phyloP scores from a whole-genome alignment of 2,888 invertebrate genomes.

The Chaetogeoica ovagalla region DNA sequence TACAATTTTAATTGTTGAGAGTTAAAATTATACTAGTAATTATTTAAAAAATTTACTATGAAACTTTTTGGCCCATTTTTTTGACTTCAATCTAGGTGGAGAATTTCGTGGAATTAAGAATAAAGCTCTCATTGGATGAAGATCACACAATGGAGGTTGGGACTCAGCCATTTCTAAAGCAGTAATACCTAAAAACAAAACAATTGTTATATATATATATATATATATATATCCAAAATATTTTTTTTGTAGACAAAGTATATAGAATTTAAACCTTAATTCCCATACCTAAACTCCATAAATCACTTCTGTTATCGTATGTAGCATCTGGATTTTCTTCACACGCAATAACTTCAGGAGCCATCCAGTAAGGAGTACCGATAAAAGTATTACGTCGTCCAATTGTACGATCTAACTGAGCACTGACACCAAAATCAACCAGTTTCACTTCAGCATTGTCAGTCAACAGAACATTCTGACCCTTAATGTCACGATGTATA shows the following conservation, averaged over 20 bases:
- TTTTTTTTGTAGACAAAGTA: slow-evolving; percentile 7
- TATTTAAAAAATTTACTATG: slow-evolving; percentile 64
- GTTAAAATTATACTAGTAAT: background rate
- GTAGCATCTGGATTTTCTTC: slow-evolving; percentile 99
- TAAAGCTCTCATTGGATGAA: slow-evolving; percentile 98
- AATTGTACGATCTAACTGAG: slow-evolving; percentile 98
- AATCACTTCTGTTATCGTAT: slow-evolving; percentile 94
- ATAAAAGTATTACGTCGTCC: slow-evolving; percentile 99
- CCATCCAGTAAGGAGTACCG: slow-evolving; percentile 98
- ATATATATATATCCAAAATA: no score
- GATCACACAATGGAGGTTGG: slow-evolving; percentile 97
- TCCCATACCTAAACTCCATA: slow-evolving; percentile 62
- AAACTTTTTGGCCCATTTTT: slow-evolving; percentile 98
- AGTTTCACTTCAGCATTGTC: slow-evolving; percentile 99
- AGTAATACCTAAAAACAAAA: slow-evolving; percentile 78
- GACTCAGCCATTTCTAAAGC: slow-evolving; percentile 99
- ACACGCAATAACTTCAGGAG: slow-evolving; percentile 98
- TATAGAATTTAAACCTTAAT: background rate
- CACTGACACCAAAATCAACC: slow-evolving; percentile 99
- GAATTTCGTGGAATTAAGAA: slow-evolving; percentile 98
- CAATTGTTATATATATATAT: background rate
- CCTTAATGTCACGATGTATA: slow-evolving; percentile 99
- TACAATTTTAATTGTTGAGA: background rate
- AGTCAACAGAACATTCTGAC: slow-evolving; percentile 97
- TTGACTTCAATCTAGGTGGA: slow-evolving; percentile 94